Evolutionary conservation across 2,888 invertebrate genomes (phyloP).

Genomic region (Eledona agricola): DNA sequence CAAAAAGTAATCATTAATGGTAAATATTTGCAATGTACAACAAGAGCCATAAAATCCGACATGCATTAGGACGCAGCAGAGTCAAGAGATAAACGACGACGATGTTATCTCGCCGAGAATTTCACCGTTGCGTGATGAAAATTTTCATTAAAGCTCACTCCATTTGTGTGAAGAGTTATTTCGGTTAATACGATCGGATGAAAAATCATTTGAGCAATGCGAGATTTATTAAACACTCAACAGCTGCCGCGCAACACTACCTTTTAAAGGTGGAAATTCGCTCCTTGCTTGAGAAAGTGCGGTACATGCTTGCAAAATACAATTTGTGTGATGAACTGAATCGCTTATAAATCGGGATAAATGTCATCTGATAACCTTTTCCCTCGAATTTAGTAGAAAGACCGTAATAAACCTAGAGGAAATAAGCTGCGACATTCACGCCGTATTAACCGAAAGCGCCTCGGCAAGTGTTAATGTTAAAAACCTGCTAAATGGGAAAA

Average conservation of each 20-base stretch:
- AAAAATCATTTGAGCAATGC: constrained; percentile 1
- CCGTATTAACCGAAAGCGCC: constrained; percentile 17
- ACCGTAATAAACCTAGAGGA: constrained; percentile 12
- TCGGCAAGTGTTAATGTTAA: constrained; percentile 8
- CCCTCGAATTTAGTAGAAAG: constrained; percentile 7
- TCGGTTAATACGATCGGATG: too few relatives aligned
- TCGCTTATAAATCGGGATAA: constrained; percentile 27
- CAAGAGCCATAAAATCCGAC: constrained; percentile 15
- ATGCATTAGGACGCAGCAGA: constrained; percentile 6
- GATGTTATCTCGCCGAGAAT: constrained; percentile 6
- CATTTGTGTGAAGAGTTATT: constrained; percentile 13
- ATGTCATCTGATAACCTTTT: constrained; percentile 32
- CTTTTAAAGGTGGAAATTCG: constrained; percentile 17
- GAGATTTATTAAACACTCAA: too few relatives aligned
- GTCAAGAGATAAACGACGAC: constrained; percentile 5
- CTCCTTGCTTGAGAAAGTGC: constrained; percentile 9
- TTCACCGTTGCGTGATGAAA: background rate
- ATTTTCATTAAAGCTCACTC: constrained; percentile 2
- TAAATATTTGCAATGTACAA: constrained; percentile 18
- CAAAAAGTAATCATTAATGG: constrained; percentile 12
- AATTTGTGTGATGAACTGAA: too few relatives aligned
- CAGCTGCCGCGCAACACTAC: too few relatives aligned
- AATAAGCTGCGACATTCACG: constrained; percentile 24
- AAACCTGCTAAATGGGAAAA: constrained; percentile 12
- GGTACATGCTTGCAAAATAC: too few relatives aligned